Evolutionary conservation across 2,797 vertebrate genomes (phyloP).

Genomic region (Scarus forsteni): DNA sequence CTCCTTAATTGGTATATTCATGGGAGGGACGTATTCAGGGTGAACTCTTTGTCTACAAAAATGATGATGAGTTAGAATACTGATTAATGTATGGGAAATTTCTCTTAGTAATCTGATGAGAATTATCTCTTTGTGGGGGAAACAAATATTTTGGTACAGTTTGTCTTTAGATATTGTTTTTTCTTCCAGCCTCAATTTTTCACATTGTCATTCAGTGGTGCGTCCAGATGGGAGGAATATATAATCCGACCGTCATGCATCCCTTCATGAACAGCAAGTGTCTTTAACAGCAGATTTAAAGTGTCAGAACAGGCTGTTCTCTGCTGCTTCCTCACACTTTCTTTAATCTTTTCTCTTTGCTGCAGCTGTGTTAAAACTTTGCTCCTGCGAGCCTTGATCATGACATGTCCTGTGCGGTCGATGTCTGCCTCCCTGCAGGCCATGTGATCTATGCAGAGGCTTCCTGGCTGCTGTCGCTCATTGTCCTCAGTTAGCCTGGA

Average conservation of each 20-base stretch:
- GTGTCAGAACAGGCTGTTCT: constrained; percentile 32
- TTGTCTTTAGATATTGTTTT: too few species aligned
- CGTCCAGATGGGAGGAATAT: not conserved
- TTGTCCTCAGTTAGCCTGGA: constrained; percentile 56
- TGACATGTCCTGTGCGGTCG: constrained; percentile 49
- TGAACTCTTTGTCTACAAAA: too few species aligned
- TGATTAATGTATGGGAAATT: too few species aligned
- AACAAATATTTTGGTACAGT: too few species aligned
- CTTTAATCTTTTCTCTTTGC: constrained; percentile 21
- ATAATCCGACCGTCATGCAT: not conserved
- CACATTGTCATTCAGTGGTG: not conserved
- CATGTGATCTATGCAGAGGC: constrained; percentile 67
- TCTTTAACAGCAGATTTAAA: not conserved
- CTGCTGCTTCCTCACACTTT: constrained; percentile 36
- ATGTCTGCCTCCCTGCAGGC: constrained; percentile 52
- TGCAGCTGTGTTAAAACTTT: constrained; percentile 36
- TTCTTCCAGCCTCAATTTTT: not conserved
- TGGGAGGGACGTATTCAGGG: too few species aligned
- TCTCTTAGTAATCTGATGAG: too few species aligned
- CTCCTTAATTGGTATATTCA: too few species aligned
- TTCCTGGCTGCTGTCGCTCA: constrained; percentile 42
- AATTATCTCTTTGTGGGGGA: too few species aligned
- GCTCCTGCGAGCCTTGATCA: constrained; percentile 58
- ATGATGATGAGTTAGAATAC: too few species aligned
- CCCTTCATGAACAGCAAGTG: constrained; percentile 10